Conservation (phyloP, 2,888 invertebrate genomes). For the Mythimna vitellina region DNA sequence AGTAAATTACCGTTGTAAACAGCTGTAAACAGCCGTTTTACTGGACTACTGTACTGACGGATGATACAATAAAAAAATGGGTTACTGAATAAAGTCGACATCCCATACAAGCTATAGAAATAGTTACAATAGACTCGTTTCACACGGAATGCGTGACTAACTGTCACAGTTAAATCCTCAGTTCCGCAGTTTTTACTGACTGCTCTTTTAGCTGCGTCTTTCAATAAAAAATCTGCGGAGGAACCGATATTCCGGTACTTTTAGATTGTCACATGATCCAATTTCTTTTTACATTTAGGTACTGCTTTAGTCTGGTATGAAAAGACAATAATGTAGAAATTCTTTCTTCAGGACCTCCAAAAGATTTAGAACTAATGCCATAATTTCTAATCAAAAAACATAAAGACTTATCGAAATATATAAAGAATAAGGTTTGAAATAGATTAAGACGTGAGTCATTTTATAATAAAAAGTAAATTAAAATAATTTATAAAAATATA, state of each 20-base stretch:
- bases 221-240: conserved; percentile 17
- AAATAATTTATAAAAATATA: no score
- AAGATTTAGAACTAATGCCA: no score
- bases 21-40: conserved; percentile 21
- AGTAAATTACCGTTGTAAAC: conserved; percentile 50
- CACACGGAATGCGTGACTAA: conserved; percentile 50
- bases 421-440: no score
- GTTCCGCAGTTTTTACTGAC: conserved; percentile 45
- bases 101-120: conserved; percentile 38
- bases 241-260: conserved; percentile 16
- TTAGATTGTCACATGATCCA: not conserved
- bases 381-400: not conserved
- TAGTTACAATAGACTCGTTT: conserved; percentile 40
- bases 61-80: conserved; percentile 46
- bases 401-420: not conserved
- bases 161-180: conserved; percentile 31
- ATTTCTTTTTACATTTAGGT: not conserved
- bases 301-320: not conserved
- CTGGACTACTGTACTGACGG: not conserved
- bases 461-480: no score
- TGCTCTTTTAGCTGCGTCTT: conserved; percentile 15
- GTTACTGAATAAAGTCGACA: conserved; percentile 33
- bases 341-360: no score
- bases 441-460: no score
- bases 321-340: not conserved